These are phyloP conservation scores for Calidris pygmaea DNA, from an alignment of 2,113 vertebrate genomes.

Conservation along the genomic window DNA sequence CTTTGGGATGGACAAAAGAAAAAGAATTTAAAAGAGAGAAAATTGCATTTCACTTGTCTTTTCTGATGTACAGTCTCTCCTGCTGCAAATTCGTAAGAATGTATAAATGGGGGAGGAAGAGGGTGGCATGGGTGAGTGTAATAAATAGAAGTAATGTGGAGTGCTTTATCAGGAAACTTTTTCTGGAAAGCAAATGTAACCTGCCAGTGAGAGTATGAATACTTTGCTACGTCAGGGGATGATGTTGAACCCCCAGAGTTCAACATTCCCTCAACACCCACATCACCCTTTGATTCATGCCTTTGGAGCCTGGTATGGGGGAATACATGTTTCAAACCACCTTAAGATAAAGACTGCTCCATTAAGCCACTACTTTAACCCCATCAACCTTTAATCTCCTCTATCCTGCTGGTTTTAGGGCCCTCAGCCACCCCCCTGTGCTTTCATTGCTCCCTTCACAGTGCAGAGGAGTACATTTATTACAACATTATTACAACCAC, in stretches of 20 bases:
- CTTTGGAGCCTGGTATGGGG: background rate
- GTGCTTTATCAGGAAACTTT: background rate
- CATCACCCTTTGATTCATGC: background rate
- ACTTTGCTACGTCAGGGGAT: background rate
- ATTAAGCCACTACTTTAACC: background rate
- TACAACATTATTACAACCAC: background rate
- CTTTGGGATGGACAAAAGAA: background rate
- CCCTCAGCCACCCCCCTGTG: background rate
- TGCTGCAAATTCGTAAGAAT: background rate
- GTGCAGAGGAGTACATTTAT: background rate
- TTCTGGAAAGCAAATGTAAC: background rate
- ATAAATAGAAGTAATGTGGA: background rate
- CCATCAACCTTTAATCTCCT: background rate
- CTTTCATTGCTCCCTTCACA: background rate
- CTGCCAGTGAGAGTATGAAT: background rate
- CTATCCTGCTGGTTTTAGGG: background rate
- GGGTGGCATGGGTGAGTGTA: background rate
- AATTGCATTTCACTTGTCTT: background rate
- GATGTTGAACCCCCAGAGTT: background rate
- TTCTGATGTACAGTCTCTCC: background rate
- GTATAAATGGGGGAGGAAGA: background rate
- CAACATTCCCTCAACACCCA: background rate
- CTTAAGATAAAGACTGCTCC: background rate
- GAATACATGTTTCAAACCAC: background rate
- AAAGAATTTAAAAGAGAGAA: background rate